phyloP scores from a whole-genome alignment of 37 sponge, comb jelly and placozoan species.

The Geodia barretti region DNA sequence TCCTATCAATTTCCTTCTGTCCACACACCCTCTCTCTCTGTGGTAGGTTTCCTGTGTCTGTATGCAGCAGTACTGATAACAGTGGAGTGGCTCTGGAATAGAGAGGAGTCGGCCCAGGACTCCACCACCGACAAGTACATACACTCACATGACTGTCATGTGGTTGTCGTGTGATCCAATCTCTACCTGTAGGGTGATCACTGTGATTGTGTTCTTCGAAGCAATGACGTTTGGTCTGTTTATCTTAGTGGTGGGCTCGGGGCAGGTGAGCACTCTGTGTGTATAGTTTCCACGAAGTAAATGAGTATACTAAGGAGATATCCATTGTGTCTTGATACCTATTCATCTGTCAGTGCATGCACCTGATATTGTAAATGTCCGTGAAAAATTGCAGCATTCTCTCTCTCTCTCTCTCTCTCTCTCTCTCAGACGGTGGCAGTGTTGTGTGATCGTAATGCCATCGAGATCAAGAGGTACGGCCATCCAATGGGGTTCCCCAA shows the following conservation, averaged over 20 bases:
- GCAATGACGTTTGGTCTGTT: slow-evolving; percentile 77
- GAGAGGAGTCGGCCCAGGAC: slow-evolving; percentile 1
- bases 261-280: slow-evolving; percentile 46
- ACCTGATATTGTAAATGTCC: too few species aligned
- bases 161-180: not conserved
- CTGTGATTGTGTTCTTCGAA: slow-evolving; percentile 52
- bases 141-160: not conserved
- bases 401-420: not conserved
- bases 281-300: not conserved
- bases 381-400: too few species aligned
- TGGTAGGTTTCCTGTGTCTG: slow-evolving; percentile 46
- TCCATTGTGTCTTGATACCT: too few species aligned
- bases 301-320: too few species aligned
- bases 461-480: slow-evolving; percentile 64
- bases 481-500: slow-evolving; percentile 39
- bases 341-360: too few species aligned
- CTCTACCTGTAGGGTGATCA: slow-evolving; percentile 40
- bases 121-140: slow-evolving; percentile 46
- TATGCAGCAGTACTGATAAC: slow-evolving; percentile 44
- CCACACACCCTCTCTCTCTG: not conserved
- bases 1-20: too few species aligned
- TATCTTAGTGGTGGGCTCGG: slow-evolving; percentile 53
- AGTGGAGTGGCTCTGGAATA: slow-evolving; percentile 52
- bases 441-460: slow-evolving; percentile 61
- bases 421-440: slow-evolving; percentile 42